These are phyloP conservation scores for Zaprionus camerounensis DNA, from an alignment of 1,140 invertebrate genomes.

Conservation along the genomic window DNA sequence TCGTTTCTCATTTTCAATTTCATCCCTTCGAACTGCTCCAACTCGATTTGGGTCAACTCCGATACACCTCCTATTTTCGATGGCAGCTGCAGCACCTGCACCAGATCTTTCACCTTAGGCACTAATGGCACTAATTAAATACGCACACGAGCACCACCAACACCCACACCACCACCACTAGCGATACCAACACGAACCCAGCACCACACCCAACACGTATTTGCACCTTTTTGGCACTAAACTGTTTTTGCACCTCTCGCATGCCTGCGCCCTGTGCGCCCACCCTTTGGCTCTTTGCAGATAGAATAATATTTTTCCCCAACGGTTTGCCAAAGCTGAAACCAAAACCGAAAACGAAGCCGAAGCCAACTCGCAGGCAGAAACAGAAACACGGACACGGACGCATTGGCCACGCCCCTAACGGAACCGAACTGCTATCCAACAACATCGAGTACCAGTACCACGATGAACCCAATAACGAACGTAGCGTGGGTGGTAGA, in stretches of 20 bases:
- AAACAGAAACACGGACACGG: slow-evolving; percentile 40
- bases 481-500: slow-evolving; percentile 11
- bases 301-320: slow-evolving; percentile 84
- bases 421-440: slow-evolving; percentile 65
- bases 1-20: slow-evolving; percentile 22
- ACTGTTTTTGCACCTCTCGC: slow-evolving; percentile 65
- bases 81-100: slow-evolving; percentile 21
- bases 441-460: slow-evolving; percentile 77
- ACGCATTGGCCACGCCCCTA: slow-evolving; percentile 42
- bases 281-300: slow-evolving; percentile 65
- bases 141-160: slow-evolving; percentile 33
- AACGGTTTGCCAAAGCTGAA: slow-evolving; percentile 78
- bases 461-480: slow-evolving; percentile 63
- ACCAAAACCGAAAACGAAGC: slow-evolving; percentile 60
- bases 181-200: not conserved
- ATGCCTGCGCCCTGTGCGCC: slow-evolving; percentile 26
- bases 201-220: slow-evolving; percentile 35
- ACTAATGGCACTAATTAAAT: slow-evolving; percentile 79
- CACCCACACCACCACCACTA: slow-evolving; percentile 16
- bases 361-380: slow-evolving; percentile 50
- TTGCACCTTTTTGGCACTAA: slow-evolving; percentile 76
- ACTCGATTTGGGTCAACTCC: slow-evolving; percentile 6
- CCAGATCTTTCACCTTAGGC: slow-evolving; percentile 21
- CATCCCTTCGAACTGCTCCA: slow-evolving; percentile 13
- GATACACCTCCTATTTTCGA: slow-evolving; percentile 25